These are phyloP conservation scores for Pongo pygmaeus DNA, from an alignment of 2,113 vertebrate genomes.

Conservation along the genomic window DNA sequence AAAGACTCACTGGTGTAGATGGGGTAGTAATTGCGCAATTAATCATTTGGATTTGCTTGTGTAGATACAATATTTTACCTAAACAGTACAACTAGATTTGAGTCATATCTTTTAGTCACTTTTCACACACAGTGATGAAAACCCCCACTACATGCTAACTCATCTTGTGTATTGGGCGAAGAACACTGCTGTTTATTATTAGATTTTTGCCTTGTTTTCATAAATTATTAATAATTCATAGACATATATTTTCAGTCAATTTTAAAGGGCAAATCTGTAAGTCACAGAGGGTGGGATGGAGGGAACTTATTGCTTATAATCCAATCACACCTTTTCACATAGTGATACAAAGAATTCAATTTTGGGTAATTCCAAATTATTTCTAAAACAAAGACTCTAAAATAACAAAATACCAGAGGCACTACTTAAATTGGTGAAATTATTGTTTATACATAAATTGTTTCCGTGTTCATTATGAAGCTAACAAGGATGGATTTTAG, in stretches of 20 bases:
- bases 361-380: neutral
- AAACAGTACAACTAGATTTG: neutral
- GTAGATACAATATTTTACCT: neutral
- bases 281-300: neutral
- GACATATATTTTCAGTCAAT: neutral
- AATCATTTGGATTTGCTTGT: neutral
- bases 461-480: neutral
- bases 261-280: neutral
- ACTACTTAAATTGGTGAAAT: neutral
- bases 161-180: neutral
- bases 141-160: neutral
- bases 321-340: neutral
- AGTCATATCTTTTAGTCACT: neutral
- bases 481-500: slow-evolving; percentile 50
- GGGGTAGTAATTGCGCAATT: neutral
- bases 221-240: neutral
- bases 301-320: neutral
- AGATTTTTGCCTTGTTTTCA: neutral
- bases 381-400: neutral
- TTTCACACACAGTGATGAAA: neutral
- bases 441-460: neutral
- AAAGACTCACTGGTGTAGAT: neutral
- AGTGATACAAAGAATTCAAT: neutral
- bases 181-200: neutral
- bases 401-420: neutral